Evolutionary conservation across 2,888 invertebrate genomes (phyloP).

Genomic region (Aplocera efformata): DNA sequence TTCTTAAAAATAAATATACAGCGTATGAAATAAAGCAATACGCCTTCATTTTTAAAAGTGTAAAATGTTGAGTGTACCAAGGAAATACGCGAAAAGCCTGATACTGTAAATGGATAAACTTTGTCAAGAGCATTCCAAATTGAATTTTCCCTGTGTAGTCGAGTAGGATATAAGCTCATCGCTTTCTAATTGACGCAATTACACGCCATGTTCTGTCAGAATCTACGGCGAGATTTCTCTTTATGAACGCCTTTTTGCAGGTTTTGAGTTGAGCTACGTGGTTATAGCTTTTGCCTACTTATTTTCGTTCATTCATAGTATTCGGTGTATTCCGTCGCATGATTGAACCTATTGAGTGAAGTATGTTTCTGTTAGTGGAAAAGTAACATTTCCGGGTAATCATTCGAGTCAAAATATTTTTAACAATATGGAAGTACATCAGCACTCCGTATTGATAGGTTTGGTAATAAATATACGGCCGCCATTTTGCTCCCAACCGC

Average conservation of each 20-base stretch:
- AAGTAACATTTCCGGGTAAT: constrained; percentile 7
- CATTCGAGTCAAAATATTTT: constrained; percentile 11
- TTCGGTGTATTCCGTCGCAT: too few species aligned
- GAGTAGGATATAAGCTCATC: constrained; percentile 35
- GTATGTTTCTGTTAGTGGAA: too few species aligned
- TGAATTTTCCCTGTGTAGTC: constrained; percentile 43
- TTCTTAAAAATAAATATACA: too few species aligned
- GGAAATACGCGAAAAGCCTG: constrained; percentile 10
- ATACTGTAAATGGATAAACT: constrained; percentile 36
- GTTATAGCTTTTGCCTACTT: too few species aligned
- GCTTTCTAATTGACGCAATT: constrained; percentile 37
- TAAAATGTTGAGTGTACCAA: constrained; percentile 17
- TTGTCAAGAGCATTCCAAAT: constrained; percentile 46
- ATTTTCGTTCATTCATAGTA: too few species aligned
- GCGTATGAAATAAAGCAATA: too few species aligned
- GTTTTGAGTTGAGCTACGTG: too few species aligned
- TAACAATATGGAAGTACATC: constrained; percentile 2
- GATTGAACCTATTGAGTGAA: too few species aligned
- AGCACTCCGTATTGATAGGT: constrained; percentile 16
- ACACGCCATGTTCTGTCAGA: constrained; percentile 8
- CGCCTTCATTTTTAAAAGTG: too few species aligned
- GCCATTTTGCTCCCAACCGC: constrained; percentile 19
- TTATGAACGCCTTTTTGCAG: too few species aligned
- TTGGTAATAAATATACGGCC: constrained; percentile 16
- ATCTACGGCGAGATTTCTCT: too few species aligned